A percentile compares a stretch with the other conserved stretches of the same genome.
Evolutionary conservation across 2,113 vertebrate genomes (phyloP).

Genomic region (Hemiscyllium ocellatum): DNA sequence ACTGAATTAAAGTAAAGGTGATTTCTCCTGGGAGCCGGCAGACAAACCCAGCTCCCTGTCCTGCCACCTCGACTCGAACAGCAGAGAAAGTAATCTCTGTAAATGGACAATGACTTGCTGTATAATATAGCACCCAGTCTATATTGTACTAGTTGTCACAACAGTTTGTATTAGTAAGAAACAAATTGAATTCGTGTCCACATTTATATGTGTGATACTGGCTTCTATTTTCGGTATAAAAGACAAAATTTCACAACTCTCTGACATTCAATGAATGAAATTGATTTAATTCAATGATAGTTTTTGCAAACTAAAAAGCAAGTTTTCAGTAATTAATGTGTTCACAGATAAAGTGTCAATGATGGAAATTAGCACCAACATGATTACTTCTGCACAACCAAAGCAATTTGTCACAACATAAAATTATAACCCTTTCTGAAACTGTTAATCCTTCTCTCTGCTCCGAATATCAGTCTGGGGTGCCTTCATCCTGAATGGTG

Average conservation of each 20-base stretch:
- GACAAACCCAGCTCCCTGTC: background rate
- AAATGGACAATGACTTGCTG: background rate
- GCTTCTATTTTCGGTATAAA: constrained; percentile 13
- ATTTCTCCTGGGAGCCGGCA: background rate
- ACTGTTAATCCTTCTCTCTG: background rate
- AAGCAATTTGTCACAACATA: background rate
- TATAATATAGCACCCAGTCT: background rate
- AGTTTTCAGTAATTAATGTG: constrained; percentile 4
- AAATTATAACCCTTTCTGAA: background rate
- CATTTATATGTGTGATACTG: background rate
- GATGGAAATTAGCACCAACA: background rate
- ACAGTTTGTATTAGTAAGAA: background rate
- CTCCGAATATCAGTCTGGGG: background rate
- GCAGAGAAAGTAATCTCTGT: background rate
- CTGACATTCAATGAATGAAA: constrained; percentile 13
- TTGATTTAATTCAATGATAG: background rate
- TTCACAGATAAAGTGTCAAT: constrained; percentile 19
- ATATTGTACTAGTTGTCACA: background rate
- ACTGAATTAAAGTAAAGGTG: no score
- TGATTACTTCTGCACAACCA: background rate
- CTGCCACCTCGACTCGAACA: background rate
- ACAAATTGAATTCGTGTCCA: background rate
- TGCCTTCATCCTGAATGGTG: background rate
- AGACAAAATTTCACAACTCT: background rate
- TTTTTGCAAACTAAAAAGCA: constrained; percentile 1